These are phyloP conservation scores for Drosophila setosimentum DNA, from an alignment of 2,888 invertebrate genomes.

Conservation along the genomic window DNA sequence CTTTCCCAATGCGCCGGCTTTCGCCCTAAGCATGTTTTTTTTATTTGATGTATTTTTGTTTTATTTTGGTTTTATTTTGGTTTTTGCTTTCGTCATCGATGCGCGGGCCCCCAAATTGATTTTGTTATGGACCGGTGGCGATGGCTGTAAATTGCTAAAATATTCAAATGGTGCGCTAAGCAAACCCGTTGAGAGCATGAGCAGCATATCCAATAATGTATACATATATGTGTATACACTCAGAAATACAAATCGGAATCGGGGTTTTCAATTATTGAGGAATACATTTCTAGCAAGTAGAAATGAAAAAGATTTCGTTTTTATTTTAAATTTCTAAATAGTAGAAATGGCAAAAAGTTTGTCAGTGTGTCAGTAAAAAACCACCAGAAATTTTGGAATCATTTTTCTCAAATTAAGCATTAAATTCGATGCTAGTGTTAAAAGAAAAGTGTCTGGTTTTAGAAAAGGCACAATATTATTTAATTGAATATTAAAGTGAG, in stretches of 20 bases:
- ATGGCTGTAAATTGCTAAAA: conserved; percentile 40
- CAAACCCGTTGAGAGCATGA: conserved; percentile 44
- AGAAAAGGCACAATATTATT: too few species aligned
- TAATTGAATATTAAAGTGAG: not conserved
- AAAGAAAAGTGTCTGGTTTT: not conserved
- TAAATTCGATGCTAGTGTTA: too few species aligned
- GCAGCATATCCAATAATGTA: conserved; percentile 21
- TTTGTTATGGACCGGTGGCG: not conserved
- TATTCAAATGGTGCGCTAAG: conserved; percentile 46
- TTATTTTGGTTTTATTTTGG: not conserved
- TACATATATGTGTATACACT: not conserved
- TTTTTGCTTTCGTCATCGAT: conserved; percentile 69
- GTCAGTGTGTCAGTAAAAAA: not conserved
- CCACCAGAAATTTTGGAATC: too few species aligned
- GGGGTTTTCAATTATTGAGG: not conserved
- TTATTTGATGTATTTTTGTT: not conserved
- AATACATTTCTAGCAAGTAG: not conserved
- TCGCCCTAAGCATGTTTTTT: conserved; percentile 37
- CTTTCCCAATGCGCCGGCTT: conserved; percentile 65
- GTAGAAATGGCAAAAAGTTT: not conserved
- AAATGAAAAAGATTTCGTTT: not conserved
- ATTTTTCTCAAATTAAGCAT: not conserved
- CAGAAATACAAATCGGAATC: not conserved
- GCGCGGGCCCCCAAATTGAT: conserved; percentile 29
- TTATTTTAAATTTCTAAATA: not conserved